A percentile compares a stretch with the other conserved stretches of the same genome.
phyloP scores from a whole-genome alignment of 2,888 invertebrate species.

The Spatulosminthurus flaviceps region DNA sequence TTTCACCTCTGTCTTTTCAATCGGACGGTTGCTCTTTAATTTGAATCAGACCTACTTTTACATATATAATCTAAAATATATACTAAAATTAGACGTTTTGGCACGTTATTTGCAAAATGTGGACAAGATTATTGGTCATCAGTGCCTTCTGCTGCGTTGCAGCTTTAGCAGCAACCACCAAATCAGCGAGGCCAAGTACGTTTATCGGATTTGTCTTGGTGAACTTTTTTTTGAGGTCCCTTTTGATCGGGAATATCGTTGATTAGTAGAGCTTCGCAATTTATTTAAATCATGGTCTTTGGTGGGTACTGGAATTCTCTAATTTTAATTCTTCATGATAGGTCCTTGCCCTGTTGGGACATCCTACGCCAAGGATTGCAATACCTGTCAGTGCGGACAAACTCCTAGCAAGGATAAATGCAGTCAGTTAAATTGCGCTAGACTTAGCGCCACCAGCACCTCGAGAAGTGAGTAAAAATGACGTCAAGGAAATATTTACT shows the following conservation, averaged over 20 bases:
- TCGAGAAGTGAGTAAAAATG: conserved; percentile 30
- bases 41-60: neutral
- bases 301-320: too few species aligned
- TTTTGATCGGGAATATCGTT: too few species aligned
- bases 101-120: conserved; percentile 37
- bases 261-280: too few species aligned
- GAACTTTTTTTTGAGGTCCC: too few species aligned
- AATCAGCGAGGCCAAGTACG: conserved; percentile 57
- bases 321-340: too few species aligned
- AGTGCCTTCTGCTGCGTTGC: conserved; percentile 48
- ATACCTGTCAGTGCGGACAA: conserved; percentile 59
- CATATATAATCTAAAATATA: too few species aligned
- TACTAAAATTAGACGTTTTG: too few species aligned
- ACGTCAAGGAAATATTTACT: too few species aligned
- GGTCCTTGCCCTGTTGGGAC: conserved; percentile 57
- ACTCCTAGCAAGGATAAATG: conserved; percentile 56
- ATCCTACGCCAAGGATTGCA: conserved; percentile 60
- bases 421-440: conserved; percentile 56
- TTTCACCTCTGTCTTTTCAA: conserved; percentile 23
- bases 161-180: conserved; percentile 47
- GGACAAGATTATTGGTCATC: conserved; percentile 45
- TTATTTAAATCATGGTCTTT: too few species aligned
- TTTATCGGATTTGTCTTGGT: too few species aligned
- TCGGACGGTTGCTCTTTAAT: conserved; percentile 4
- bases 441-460: conserved; percentile 50